phyloP scores from a whole-genome alignment of 2,888 invertebrate genomes.

The Lasioglossum pauxillum region DNA sequence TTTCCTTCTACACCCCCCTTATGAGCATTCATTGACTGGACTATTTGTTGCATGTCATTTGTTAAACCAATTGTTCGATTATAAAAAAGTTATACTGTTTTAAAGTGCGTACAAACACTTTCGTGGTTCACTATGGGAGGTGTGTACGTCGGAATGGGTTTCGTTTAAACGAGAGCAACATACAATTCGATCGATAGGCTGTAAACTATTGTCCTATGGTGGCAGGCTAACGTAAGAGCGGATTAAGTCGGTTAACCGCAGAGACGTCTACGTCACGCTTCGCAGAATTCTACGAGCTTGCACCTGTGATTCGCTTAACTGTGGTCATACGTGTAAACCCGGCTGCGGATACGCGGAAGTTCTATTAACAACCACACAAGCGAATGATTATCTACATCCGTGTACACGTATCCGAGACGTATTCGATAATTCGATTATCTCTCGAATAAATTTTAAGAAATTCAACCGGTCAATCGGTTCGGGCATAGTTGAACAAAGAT shows the following conservation, averaged over 20 bases:
- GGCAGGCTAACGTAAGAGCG: conserved; percentile 43
- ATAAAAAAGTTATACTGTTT: no score
- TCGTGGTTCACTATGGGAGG: background rate
- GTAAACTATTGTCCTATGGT: conserved; percentile 55
- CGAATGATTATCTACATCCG: conserved; percentile 60
- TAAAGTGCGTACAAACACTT: no score
- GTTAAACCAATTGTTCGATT: no score
- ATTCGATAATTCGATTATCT: conserved; percentile 16
- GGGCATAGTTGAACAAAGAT: no score
- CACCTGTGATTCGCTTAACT: conserved; percentile 66
- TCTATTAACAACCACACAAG: conserved; percentile 61
- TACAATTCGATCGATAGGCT: conserved; percentile 43
- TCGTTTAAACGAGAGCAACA: conserved; percentile 8
- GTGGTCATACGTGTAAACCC: conserved; percentile 61
- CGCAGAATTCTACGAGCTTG: conserved; percentile 66
- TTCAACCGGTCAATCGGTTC: background rate
- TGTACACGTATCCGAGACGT: conserved; percentile 14
- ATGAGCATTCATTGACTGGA: no score
- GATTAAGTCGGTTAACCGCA: conserved; percentile 69
- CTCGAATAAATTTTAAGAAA: background rate
- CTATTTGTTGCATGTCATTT: no score
- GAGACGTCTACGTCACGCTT: conserved; percentile 67
- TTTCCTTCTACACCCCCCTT: no score
- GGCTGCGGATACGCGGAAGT: conserved; percentile 62
- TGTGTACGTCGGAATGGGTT: background rate